A percentile compares a stretch with the other conserved stretches of the same genome.
Conservation (phyloP, 2,113 vertebrate genomes). For the Hippocampus barbouri region DNA sequence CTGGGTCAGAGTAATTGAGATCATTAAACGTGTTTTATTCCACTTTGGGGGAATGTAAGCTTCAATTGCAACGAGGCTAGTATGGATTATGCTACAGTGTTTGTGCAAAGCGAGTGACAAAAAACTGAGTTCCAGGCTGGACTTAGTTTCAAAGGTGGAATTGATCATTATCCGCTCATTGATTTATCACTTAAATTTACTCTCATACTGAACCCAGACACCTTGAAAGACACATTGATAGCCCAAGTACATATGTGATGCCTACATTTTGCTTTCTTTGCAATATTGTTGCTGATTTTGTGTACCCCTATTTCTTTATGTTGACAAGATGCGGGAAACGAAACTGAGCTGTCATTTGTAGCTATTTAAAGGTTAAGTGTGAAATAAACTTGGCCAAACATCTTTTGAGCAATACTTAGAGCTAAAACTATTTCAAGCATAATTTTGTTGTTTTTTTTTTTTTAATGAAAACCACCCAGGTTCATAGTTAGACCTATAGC, state of each 20-base stretch:
- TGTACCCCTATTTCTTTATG: too few species aligned
- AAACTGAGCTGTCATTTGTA: too few species aligned
- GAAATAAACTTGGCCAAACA: too few species aligned
- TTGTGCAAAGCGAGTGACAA: slow-evolving; percentile 49
- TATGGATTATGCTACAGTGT: slow-evolving; percentile 54
- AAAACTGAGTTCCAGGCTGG: slow-evolving; percentile 49
- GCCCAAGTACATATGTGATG: neutral
- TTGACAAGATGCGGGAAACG: too few species aligned
- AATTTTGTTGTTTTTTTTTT: too few species aligned
- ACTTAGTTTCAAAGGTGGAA: slow-evolving; percentile 41
- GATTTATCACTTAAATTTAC: slow-evolving; percentile 39
- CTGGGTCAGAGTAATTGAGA: slow-evolving; percentile 70
- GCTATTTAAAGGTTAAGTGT: too few species aligned
- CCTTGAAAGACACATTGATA: neutral
- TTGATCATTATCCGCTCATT: slow-evolving; percentile 30
- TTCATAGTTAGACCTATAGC: too few species aligned
- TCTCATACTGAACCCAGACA: slow-evolving; percentile 15
- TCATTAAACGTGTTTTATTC: slow-evolving; percentile 73
- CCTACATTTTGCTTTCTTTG: neutral
- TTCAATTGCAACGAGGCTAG: slow-evolving; percentile 56
- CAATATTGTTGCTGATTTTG: too few species aligned
- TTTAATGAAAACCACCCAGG: too few species aligned
- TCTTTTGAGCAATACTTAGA: too few species aligned
- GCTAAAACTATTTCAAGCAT: too few species aligned
- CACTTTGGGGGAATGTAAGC: slow-evolving; percentile 63